Evolutionary conservation across 2,113 vertebrate genomes (phyloP).

Genomic region (Lepidothrix coronata): DNA sequence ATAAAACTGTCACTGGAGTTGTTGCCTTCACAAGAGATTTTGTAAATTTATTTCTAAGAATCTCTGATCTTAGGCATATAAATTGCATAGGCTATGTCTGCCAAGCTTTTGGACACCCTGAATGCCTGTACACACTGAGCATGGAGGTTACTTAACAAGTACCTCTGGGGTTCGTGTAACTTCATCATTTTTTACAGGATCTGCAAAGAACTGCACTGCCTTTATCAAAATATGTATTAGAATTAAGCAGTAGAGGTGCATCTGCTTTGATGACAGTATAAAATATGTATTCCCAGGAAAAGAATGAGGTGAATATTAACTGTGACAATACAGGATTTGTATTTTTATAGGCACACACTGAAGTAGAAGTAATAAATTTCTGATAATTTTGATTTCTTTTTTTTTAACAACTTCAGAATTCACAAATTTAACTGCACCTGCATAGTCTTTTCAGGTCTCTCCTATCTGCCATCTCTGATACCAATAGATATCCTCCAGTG

Average conservation of each 20-base stretch:
- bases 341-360: background rate
- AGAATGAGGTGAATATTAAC: background rate
- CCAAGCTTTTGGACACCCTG: background rate
- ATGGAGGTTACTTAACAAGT: background rate
- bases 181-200: background rate
- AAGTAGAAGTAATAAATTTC: background rate
- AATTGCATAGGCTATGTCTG: background rate
- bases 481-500: background rate
- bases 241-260: background rate
- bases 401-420: background rate
- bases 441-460: background rate
- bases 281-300: background rate
- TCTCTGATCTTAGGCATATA: background rate
- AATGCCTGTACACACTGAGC: rapidly evolving
- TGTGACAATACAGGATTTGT: background rate
- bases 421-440: background rate
- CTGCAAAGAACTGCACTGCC: background rate
- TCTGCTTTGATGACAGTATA: background rate
- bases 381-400: background rate
- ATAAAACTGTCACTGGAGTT: background rate
- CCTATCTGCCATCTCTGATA: background rate
- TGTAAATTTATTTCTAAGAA: background rate
- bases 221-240: background rate
- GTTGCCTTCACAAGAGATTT: background rate
- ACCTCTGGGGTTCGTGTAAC: background rate